Base-by-base conservation (phyloP, 2,113 vertebrate genomes). In the Ailurus styani region DNA sequence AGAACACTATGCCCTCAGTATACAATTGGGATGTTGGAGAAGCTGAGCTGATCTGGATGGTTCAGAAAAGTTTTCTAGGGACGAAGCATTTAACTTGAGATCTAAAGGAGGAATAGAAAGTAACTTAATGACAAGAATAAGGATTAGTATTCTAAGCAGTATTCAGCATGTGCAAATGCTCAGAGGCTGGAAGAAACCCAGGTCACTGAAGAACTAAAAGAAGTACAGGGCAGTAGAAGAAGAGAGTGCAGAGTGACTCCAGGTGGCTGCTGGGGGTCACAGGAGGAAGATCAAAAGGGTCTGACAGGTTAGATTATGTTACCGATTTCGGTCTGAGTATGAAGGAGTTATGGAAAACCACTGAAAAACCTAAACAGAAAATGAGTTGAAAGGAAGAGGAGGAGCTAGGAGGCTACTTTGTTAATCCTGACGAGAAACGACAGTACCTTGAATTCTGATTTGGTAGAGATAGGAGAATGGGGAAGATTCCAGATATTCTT, bases 231-330 rank as follows among this genome's bases (percentile, higher is more conserved):
- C 13, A 70, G 37, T 31, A 18, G 52, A 83, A 73, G 12, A 9
- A 23, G 0, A 17, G 25, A 42, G 17, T 5, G 13, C 12, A 45
- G 14, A 83, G 47, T 21, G 75, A n/a, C 11, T 87, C 21, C 14
- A 20, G 7, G 3, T 6, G 23, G 52, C 52, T 21, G 10, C 2
- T 11, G 29, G n/a, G 29, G 10, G 4, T 3, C 5, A 12, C 0
- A 18, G 37, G 29, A 47, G 4, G 8, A 42, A 54, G 66, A 57
- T 21, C n/a, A 20, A n/a, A 17, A 52, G 57, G 15, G 2, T 34
- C 64, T 84, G n/a, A 42, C 3, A 3, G 14, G 14, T 45, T 40
- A 78, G n/a, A 15, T 29, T 60, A 81, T 42, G 8, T 27, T 34
- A 13, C 2, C 2, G 11, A 68, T 50, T 82, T 70, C 27, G 18